These are phyloP conservation scores for Tragulus kanchil DNA, from an alignment of 2,113 vertebrate genomes.

Conservation along the genomic window DNA sequence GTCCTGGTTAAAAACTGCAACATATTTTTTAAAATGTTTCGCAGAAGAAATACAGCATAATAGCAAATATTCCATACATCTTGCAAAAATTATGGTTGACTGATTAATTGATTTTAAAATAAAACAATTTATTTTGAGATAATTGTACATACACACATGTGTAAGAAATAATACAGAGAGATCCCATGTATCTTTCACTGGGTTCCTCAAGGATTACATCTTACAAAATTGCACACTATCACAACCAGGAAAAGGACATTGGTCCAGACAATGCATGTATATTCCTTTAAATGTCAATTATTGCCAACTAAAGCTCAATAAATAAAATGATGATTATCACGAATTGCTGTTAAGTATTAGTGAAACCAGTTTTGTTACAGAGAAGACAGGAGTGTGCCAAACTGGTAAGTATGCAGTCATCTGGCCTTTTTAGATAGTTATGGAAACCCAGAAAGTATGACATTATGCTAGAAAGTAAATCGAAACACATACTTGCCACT, in stretches of 20 bases:
- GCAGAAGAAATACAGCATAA: slow-evolving; percentile 60
- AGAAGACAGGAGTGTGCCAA: not conserved
- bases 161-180: not conserved
- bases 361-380: not conserved
- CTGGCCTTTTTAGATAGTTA: slow-evolving; percentile 21
- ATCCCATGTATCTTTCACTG: not conserved
- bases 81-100: slow-evolving; percentile 79
- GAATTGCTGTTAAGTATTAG: not conserved
- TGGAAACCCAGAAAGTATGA: not conserved
- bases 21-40: not conserved
- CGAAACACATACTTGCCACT: not conserved
- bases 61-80: slow-evolving; percentile 71
- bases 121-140: not conserved
- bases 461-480: not conserved
- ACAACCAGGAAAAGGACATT: not conserved
- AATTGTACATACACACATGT: not conserved
- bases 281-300: not conserved
- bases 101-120: not conserved
- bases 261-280: not conserved
- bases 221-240: not conserved
- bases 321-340: not conserved
- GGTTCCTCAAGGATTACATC: not conserved
- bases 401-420: not conserved
- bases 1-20: not conserved
- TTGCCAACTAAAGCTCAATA: slow-evolving; percentile 23